A percentile compares a stretch with the other conserved stretches of the same genome.
These are phyloP conservation scores for Thaumetopoea pityocampa DNA, from an alignment of 1,140 invertebrate species.

Conservation along the genomic window DNA sequence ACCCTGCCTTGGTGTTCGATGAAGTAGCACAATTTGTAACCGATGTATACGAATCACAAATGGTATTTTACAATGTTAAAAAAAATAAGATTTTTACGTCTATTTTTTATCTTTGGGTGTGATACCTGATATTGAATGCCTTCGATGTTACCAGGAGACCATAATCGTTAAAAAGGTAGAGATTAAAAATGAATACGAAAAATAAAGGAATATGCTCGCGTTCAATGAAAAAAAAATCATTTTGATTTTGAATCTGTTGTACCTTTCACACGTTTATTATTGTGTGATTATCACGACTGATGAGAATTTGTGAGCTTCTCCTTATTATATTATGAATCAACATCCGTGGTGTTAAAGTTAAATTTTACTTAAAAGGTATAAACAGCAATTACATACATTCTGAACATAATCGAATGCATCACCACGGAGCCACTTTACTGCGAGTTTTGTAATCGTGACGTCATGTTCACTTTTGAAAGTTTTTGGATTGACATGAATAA, in stretches of 20 bases:
- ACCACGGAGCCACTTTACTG: conserved; percentile 13
- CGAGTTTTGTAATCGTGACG: conserved; percentile 9
- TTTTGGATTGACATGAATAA: no score
- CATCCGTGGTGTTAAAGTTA: conserved; percentile 22
- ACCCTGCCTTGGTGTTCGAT: conserved; percentile 73
- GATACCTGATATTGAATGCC: conserved; percentile 60
- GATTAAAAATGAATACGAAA: conserved; percentile 18
- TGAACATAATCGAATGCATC: neutral
- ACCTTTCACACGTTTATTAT: conserved; percentile 14
- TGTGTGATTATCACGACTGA: conserved; percentile 31
- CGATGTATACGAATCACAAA: conserved; percentile 72
- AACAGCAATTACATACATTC: conserved; percentile 1
- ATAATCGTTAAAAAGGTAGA: conserved; percentile 27
- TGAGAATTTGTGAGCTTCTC: conserved; percentile 33
- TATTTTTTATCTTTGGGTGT: conserved; percentile 59
- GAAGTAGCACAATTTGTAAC: conserved; percentile 73
- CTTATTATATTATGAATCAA: conserved; percentile 23
- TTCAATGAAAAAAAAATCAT: conserved; percentile 4
- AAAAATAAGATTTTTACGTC: conserved; percentile 67
- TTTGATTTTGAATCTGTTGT: conserved; percentile 15
- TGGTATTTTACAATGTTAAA: conserved; percentile 74
- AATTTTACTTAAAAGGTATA: conserved; percentile 12
- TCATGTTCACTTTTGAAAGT: neutral
- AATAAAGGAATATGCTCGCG: neutral
- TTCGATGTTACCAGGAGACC: conserved; percentile 51